phyloP scores from a whole-genome alignment of 2,113 vertebrate species.

The Symphodus melops region DNA sequence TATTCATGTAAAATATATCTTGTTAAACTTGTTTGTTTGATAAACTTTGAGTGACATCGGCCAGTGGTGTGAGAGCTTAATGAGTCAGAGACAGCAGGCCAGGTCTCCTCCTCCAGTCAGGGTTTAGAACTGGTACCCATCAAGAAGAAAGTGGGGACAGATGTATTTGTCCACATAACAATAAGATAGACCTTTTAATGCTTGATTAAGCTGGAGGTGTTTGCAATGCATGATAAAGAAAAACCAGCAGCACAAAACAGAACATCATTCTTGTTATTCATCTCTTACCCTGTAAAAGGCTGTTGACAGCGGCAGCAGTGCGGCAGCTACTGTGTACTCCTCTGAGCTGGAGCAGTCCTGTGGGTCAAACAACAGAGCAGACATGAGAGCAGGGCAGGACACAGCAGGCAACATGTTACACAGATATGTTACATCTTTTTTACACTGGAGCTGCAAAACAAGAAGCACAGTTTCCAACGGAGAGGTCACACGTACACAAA shows the following conservation, averaged over 20 bases:
- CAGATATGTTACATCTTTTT: constrained; percentile 9
- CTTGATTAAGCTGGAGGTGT: no score
- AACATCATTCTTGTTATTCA: neutral
- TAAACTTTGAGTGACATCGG: constrained; percentile 51
- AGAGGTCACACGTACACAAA: constrained; percentile 6
- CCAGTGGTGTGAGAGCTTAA: constrained; percentile 54
- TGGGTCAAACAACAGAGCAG: constrained; percentile 66
- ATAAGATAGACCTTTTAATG: constrained; percentile 29
- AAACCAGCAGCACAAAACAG: neutral
- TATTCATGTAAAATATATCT: constrained; percentile 17
- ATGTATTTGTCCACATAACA: constrained; percentile 74
- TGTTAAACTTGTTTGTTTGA: no score
- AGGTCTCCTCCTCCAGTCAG: constrained; percentile 44
- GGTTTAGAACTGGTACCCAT: constrained; percentile 37
- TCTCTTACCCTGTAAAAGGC: constrained; percentile 95
- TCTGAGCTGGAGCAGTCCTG: constrained; percentile 98
- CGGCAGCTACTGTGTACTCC: constrained; percentile 93
- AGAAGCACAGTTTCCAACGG: constrained; percentile 23
- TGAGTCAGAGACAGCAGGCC: constrained; percentile 56
- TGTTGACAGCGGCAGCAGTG: constrained; percentile 92
- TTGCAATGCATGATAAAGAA: neutral
- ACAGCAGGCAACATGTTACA: constrained; percentile 27
- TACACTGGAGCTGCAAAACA: neutral
- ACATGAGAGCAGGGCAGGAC: constrained; percentile 35
- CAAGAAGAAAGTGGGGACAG: constrained; percentile 46